Percentiles rank a stretch among this genome's conserved stretches.
Evolutionary conservation across 1,140 invertebrate species (phyloP).

Genomic region (Bombus confusus): DNA sequence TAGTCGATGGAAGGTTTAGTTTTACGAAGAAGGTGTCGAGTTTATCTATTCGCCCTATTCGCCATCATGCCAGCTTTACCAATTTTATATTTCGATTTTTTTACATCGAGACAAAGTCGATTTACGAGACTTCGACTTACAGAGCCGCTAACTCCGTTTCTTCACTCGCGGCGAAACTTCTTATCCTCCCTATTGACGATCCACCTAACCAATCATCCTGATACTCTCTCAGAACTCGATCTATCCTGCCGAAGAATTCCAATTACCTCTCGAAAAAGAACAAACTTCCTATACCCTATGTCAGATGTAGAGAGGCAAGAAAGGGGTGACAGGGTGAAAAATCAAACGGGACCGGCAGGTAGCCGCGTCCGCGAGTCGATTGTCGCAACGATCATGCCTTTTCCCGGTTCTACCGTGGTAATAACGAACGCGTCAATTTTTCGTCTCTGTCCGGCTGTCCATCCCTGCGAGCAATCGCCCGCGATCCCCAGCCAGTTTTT

Average conservation of each 20-base stretch:
- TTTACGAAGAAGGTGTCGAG: not conserved
- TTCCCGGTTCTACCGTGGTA: constrained; percentile 33
- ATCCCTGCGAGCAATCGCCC: constrained; percentile 49
- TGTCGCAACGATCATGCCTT: constrained; percentile 6
- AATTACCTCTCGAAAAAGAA: not conserved
- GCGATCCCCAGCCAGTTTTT: constrained; percentile 31
- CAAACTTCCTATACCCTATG: not conserved
- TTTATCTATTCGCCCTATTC: not conserved
- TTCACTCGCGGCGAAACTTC: not conserved
- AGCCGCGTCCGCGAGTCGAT: constrained; percentile 18
- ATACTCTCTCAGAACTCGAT: not conserved
- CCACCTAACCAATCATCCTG: not conserved
- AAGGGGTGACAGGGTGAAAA: constrained; percentile 5
- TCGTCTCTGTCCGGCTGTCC: constrained; percentile 68
- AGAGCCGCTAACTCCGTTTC: not conserved
- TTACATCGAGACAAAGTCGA: not conserved
- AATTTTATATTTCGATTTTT: not conserved
- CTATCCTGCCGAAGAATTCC: not conserved
- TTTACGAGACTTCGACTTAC: not conserved
- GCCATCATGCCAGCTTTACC: not conserved
- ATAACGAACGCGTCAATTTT: constrained; percentile 74
- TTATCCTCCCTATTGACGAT: not conserved
- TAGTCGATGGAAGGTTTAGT: not conserved
- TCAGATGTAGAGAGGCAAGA: too few relatives aligned
- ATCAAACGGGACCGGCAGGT: constrained; percentile 3